Evolutionary conservation across 1,140 invertebrate species (phyloP).

Genomic region (Argopecten irradians): DNA sequence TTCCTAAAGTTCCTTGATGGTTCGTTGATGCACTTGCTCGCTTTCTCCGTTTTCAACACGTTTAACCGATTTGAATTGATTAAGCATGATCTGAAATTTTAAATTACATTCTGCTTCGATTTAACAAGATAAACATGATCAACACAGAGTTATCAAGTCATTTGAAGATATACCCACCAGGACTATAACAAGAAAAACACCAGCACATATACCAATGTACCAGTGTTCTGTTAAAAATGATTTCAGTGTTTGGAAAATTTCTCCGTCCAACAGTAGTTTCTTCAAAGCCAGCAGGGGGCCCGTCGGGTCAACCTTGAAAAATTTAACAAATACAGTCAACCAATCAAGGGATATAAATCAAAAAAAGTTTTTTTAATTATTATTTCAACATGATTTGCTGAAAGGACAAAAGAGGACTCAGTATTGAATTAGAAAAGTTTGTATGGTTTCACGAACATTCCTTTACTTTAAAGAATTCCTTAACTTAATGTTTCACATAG

Average conservation of each 20-base stretch:
- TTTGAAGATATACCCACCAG: conserved; percentile 82
- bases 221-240: conserved; percentile 87
- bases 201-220: conserved; percentile 88
- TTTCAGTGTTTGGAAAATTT: conserved; percentile 90
- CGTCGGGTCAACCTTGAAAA: conserved; percentile 89
- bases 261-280: conserved; percentile 94
- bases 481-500: too few species aligned
- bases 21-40: too few species aligned
- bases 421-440: background rate
- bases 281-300: conserved; percentile 96
- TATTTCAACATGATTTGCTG: too few species aligned
- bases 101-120: too few species aligned
- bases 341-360: background rate
- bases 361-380: too few species aligned
- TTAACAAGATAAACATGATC: too few species aligned
- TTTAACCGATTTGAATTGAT: too few species aligned
- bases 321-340: background rate
- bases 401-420: background rate
- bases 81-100: too few species aligned
- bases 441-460: background rate
- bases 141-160: conserved; percentile 34
- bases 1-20: too few species aligned
- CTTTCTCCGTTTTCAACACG: too few species aligned
- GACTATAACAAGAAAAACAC: conserved; percentile 85
- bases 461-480: too few species aligned